Conservation (phyloP, 2,113 vertebrate genomes). For the Dolichallabes microphthalmus region DNA sequence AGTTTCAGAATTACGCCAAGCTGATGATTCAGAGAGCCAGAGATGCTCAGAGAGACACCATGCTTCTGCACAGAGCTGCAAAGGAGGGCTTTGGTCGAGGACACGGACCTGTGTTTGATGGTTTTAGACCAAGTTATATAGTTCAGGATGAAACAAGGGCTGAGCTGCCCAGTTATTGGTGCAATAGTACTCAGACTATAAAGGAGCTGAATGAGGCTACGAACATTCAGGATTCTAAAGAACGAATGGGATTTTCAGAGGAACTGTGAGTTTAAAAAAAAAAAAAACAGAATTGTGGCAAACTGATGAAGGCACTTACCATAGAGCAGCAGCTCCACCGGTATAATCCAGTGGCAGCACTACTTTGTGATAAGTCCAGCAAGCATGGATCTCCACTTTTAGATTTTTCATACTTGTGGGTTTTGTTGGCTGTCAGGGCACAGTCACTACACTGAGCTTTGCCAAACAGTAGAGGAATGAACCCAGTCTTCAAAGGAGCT, state of each 20-base stretch:
- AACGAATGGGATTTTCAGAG: conserved; percentile 72
- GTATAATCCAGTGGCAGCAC: too few relatives aligned
- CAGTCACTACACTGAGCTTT: too few relatives aligned
- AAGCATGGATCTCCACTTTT: too few relatives aligned
- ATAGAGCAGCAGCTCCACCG: too few relatives aligned
- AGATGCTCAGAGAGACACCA: conserved; percentile 68
- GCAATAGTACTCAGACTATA: conserved; percentile 61
- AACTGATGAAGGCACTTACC: too few relatives aligned
- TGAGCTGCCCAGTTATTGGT: conserved; percentile 71
- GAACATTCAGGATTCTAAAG: conserved; percentile 71
- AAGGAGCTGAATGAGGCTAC: conserved; percentile 63
- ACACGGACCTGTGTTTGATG: conserved; percentile 59
- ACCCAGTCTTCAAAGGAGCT: too few relatives aligned
- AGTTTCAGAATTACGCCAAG: conserved; percentile 84
- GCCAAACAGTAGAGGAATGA: too few relatives aligned
- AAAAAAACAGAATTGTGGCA: too few relatives aligned
- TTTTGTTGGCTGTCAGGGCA: too few relatives aligned
- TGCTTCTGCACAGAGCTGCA: conserved; percentile 78
- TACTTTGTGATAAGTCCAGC: too few relatives aligned
- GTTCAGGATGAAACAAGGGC: conserved; percentile 66
- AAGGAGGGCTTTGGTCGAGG: conserved; percentile 64
- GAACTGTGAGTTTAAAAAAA: too few relatives aligned
- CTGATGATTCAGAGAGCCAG: conserved; percentile 74
- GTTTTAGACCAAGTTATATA: conserved; percentile 72
- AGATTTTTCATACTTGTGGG: too few relatives aligned